Evolutionary conservation across 2,113 vertebrate species (phyloP), one percentile per base, ranked within the genome.

Genomic region (Acrocephalus kingi): DNA sequence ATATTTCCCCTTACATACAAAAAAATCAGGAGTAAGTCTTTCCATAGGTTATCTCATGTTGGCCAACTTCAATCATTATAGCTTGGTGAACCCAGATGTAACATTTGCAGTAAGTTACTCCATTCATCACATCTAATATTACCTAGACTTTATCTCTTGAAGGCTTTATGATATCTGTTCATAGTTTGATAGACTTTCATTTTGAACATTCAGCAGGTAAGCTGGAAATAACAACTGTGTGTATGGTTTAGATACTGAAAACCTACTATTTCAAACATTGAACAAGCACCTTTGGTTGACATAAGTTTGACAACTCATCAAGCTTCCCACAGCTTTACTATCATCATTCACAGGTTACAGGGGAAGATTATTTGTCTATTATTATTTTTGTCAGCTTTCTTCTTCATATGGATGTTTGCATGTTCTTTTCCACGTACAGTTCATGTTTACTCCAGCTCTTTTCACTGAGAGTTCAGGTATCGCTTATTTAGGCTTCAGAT

Each of bases 161-260:
- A 64, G 31, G 62, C 28, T 80, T 61, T 61, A 56, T 15, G 46
- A 3, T 56, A 76, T 12, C 62, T 84, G 48, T 52, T 73, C 31
- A 11, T 45, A 54, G 67, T 84, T 66, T 94, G 66, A 87, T 61
- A 58, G 78, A 82, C 79, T 93, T 93, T 76, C 88, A 92, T 49
- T 73, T 30, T 61, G 54, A 93, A 69, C 71, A 61, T 39, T 79
- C 46, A 61, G 49, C 22, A 37, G 24, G 49, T 66, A 93, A 85
- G 27, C 59, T 83, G 59, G 67, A 85, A 96, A 58, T 69, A 90
- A 89, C n/a, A 84, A 41, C 58, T 56, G 33, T 37, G 46, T 86
- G 84, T 37, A 76, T 41, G 15, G 28, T 66, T 83, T 35, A 86
- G 85, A 74, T 83, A 90, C 6, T 63, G 75, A 80, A 78, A 95